Percentiles rank a stretch among this genome's conserved stretches.
Conservation (phyloP, 2,888 invertebrate genomes). For the Oxyteleia sp. region DNA sequence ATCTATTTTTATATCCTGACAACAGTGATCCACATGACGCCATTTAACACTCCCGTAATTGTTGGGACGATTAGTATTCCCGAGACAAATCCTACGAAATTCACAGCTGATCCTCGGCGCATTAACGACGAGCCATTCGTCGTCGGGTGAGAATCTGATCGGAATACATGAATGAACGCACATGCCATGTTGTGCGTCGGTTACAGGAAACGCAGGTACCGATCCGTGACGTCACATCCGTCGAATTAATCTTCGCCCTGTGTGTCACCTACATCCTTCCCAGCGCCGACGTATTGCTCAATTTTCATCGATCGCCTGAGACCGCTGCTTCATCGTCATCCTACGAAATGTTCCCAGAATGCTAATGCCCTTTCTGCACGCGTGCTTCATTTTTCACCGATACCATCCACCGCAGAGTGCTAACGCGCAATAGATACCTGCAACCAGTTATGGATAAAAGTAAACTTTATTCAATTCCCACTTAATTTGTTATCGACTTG, state of each 20-base stretch:
- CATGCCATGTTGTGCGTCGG: constrained; percentile 47
- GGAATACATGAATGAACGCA: constrained; percentile 73
- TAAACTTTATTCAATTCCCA: constrained; percentile 43
- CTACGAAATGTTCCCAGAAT: constrained; percentile 27
- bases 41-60: constrained; percentile 1
- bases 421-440: constrained; percentile 21
- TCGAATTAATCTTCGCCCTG: constrained; percentile 79
- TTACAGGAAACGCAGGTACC: constrained; percentile 78
- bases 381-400: constrained; percentile 29
- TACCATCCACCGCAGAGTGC: no score
- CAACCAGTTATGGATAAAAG: constrained; percentile 29
- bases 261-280: constrained; percentile 49
- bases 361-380: constrained; percentile 23
- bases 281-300: constrained; percentile 17
- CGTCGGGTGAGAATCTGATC: constrained; percentile 50
- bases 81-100: constrained; percentile 17
- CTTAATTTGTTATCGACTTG: constrained; percentile 37
- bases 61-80: background rate
- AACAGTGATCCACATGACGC: background rate
- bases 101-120: constrained; percentile 32
- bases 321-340: constrained; percentile 1
- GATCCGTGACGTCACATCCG: constrained; percentile 83
- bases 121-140: constrained; percentile 42
- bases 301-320: constrained; percentile 44
- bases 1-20: no score